Evolutionary conservation across 1,140 invertebrate genomes (phyloP).

Genomic region (Stratiolaelaps scimitus): DNA sequence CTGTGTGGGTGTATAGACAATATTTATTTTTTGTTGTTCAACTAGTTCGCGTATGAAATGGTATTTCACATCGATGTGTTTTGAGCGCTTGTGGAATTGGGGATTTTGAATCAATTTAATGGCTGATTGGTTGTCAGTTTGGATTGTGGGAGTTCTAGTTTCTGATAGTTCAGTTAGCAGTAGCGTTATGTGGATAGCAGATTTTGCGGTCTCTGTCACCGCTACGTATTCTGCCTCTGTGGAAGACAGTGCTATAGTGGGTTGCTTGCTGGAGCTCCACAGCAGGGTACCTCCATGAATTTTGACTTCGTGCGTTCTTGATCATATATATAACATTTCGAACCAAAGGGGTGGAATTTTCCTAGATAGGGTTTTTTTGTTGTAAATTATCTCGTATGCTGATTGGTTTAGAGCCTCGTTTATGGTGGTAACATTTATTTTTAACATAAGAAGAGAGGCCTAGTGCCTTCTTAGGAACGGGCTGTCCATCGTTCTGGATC

Average conservation of each 20-base stretch:
- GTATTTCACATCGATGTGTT: constrained; percentile 41
- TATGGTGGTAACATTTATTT: too few relatives aligned
- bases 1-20: constrained; percentile 29
- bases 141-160: neutral
- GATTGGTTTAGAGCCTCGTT: too few relatives aligned
- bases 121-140: constrained; percentile 39
- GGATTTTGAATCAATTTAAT: constrained; percentile 39
- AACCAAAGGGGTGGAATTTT: too few relatives aligned
- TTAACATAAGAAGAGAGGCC: too few relatives aligned
- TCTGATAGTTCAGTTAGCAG: neutral
- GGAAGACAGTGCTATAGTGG: constrained; percentile 42
- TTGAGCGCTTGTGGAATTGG: constrained; percentile 40
- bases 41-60: constrained; percentile 40
- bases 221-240: constrained; percentile 45
- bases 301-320: too few relatives aligned
- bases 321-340: too few relatives aligned
- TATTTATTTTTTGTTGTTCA: constrained; percentile 14
- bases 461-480: too few relatives aligned
- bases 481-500: too few relatives aligned
- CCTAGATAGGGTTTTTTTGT: too few relatives aligned
- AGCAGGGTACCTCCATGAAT: constrained; percentile 42
- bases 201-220: constrained; percentile 39
- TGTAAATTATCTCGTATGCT: too few relatives aligned
- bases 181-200: constrained; percentile 40
- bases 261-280: constrained; percentile 46